Percentiles rank a stretch among this genome's conserved stretches.
Conservation (phyloP, 2,888 invertebrate species). For the Torymus tubicola region DNA sequence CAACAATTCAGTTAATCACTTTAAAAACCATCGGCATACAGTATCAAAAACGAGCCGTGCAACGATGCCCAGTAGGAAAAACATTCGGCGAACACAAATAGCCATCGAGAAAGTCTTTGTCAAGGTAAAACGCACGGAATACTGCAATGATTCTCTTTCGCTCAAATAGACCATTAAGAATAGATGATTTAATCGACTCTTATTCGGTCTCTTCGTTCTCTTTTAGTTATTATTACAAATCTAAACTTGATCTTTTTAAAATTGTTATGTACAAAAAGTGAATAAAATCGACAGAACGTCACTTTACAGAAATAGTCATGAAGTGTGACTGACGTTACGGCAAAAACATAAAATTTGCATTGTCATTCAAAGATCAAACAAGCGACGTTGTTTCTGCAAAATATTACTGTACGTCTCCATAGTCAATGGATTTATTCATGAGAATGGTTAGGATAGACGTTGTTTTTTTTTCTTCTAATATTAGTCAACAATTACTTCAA, state of each 20-base stretch:
- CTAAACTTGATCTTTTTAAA: constrained; percentile 7
- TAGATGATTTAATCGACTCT: not conserved
- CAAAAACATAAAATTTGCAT: constrained; percentile 6
- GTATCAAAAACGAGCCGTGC: no score
- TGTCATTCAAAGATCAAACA: no score
- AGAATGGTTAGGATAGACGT: no score
- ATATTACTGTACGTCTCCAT: not conserved
- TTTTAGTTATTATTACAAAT: not conserved
- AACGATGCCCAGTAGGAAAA: no score
- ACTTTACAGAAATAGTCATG: not conserved
- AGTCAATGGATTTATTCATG: no score
- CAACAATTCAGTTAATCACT: no score
- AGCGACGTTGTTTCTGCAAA: not conserved
- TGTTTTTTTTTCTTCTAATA: no score
- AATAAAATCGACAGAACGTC: constrained; percentile 29
- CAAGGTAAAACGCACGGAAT: constrained; percentile 24
- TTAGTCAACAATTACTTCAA: no score
- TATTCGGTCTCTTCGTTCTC: not conserved
- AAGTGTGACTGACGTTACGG: constrained; percentile 4
- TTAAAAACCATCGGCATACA: no score
- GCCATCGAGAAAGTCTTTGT: constrained; percentile 11
- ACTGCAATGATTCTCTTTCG: constrained; percentile 30
- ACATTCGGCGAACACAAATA: not conserved
- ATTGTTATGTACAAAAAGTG: constrained; percentile 36
- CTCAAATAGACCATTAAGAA: constrained; percentile 1